Evolutionary conservation across 1,140 invertebrate genomes (phyloP), one percentile per base, ranked within the genome.

Genomic region (Coptotermes formosanus): DNA sequence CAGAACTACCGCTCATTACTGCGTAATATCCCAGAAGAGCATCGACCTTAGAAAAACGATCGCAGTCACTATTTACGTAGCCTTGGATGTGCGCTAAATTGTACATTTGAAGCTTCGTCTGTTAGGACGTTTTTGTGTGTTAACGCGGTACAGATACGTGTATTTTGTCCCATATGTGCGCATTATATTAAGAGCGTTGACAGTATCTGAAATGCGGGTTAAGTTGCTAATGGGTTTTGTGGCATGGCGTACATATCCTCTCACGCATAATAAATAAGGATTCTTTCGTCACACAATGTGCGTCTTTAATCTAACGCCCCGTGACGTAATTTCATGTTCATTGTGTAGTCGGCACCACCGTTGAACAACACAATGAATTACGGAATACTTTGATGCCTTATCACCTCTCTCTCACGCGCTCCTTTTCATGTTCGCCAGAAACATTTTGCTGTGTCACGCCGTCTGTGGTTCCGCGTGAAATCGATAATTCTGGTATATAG

Each of bases 401-500:
- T 75, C 64, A 11, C 64, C 7, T 75, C 64, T 30, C 64, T 75
- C 38, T 38, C 38, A 38, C 38, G 38, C 64, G n/a, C 7, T 30
- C 64, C n/a, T n/a, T 75, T 75, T 75, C n/a, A 25, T 75, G n/a
- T 75, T 75, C 64, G 9, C 8, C 64, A 75, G n/a, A 30, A 75
- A 75, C 64, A 75, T 75, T 75, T 30, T 75, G 64, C 64, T 75
- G 25, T 75, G 64, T 75, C 64, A 75, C 64, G 64, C n/a, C 64
- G 25, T 75, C 64, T 75, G 64, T 30, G 64, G 64, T 75, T 25
- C n/a, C 64, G 64, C 64, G 64, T 75, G 64, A 75, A 75, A 75
- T 75, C 64, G 64, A 75, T 75, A 75, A 75, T 75, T 75, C 64
- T 75, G 25, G 64, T 75, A 75, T 75, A 30, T 75, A 75, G 64